Evolutionary conservation across 2,888 invertebrate genomes (phyloP), one percentile per base, ranked within the genome.

Genomic region (Atrina japonica): DNA sequence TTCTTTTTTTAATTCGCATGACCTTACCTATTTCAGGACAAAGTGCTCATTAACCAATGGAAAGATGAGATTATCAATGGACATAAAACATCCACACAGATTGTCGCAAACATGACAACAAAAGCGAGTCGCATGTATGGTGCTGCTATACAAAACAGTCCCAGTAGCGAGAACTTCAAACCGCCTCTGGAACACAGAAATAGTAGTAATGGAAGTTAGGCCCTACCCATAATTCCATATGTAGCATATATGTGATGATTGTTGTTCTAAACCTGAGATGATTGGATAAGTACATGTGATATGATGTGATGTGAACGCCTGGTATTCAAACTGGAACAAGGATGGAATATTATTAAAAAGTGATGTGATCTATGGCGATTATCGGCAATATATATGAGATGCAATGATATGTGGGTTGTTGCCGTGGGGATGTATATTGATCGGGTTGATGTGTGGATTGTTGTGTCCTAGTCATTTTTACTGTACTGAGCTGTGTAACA

Each of bases 121-220:
- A 99, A 99, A 92, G 99, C 98, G 43, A 98, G 98, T 83, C 98
- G 97, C 93, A 98, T 99, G 88, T 99, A 99, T 92, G 99, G 99
- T 84, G 97, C 98, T 11, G 87, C 84, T 52, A 72, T 86, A 58
- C 77, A 81, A 21, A 81, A 82, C 64, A 85, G 83, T 71, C 82
- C 84, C 41, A 85, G 82, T 75, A 73, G 78, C 52, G 86, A 86
- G 67, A 84, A 83, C 72, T 81, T 81, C 66, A 80, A 85, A 61
- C 74, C 84, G 16, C 83, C 86, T 5, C 77, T 89, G 55, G 89
- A 89, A 78, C 89, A 89, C 75, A 79, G 88, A 61, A 89, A 88
- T 72, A 88, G 85, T 75, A 87, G 84, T 56, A 86, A 86, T 58
- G 86, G 86, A 41, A 85, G 83, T 78, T 85, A 84, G 82, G 45